phyloP scores from a whole-genome alignment of 2,113 vertebrate species.

The Myotis davidii region DNA sequence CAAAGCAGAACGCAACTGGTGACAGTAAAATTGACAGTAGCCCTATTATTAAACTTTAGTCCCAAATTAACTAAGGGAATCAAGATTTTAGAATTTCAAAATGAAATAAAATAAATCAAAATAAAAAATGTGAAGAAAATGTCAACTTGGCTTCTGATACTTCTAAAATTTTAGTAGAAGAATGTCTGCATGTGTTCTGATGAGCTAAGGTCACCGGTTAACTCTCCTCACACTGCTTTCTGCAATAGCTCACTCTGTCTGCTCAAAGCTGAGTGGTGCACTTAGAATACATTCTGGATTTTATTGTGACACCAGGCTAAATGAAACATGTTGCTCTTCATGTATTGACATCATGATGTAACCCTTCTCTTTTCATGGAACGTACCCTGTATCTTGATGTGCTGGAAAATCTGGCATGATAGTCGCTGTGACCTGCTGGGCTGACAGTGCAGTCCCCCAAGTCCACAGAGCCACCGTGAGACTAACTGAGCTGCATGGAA shows the following conservation, averaged over 20 bases:
- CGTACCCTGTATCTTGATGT: background rate
- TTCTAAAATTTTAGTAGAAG: background rate
- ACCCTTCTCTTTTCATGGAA: background rate
- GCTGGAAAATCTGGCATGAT: background rate
- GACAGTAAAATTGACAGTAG: background rate
- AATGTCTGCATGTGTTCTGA: background rate
- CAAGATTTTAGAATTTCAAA: background rate
- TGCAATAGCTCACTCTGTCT: background rate
- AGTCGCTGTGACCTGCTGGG: background rate
- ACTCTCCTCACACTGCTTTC: background rate
- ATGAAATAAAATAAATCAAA: conserved; percentile 15
- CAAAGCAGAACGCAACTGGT: background rate
- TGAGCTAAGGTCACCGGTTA: background rate
- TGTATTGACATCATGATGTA: background rate
- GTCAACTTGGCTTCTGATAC: background rate
- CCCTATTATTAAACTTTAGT: background rate
- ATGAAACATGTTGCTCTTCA: background rate
- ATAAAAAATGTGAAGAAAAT: background rate
- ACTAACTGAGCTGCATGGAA: background rate
- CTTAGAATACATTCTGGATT: background rate
- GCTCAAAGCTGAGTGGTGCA: background rate
- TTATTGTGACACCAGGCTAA: background rate
- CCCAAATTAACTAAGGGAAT: background rate
- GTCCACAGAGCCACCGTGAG: too few species aligned
- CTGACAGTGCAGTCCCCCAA: too few species aligned